Percentiles rank a stretch among this genome's conserved stretches.
Conservation (phyloP, 2,113 vertebrate species). For the Ardeotis arabs region DNA sequence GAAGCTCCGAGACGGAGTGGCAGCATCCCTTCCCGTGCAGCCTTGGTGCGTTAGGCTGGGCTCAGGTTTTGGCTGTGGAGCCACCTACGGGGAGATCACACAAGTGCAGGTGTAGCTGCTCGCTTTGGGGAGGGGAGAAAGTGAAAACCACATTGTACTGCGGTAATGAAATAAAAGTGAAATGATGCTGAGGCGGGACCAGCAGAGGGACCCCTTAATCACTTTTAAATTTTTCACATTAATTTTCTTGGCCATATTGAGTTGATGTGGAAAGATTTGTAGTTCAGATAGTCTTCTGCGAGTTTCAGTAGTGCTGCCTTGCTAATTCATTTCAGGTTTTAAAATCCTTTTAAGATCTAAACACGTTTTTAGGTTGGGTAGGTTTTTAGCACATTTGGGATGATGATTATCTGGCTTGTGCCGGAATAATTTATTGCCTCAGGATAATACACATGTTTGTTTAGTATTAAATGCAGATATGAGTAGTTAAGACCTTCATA, state of each 20-base stretch:
- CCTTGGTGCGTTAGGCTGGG: background rate
- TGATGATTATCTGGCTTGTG: background rate
- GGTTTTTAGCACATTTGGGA: background rate
- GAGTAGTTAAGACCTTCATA: background rate
- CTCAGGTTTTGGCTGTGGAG: conserved; percentile 71
- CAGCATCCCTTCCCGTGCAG: too few species aligned
- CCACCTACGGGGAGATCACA: conserved; percentile 77
- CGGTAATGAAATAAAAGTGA: background rate
- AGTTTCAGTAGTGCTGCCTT: background rate
- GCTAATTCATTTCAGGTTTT: background rate
- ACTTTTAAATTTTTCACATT: background rate
- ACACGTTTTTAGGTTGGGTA: background rate
- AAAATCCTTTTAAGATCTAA: background rate
- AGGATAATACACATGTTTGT: background rate
- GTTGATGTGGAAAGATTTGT: background rate
- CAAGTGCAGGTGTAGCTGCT: conserved; percentile 18
- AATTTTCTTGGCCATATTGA: background rate
- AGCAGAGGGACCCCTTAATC: background rate
- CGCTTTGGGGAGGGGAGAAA: background rate
- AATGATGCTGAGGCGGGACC: background rate
- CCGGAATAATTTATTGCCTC: background rate
- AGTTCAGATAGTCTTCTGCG: background rate
- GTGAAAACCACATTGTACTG: conserved; percentile 1
- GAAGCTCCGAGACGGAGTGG: background rate
- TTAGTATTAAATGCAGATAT: background rate